These are phyloP conservation scores for Herpetotheres cachinnans DNA, from an alignment of 2,113 vertebrate genomes.

Conservation along the genomic window DNA sequence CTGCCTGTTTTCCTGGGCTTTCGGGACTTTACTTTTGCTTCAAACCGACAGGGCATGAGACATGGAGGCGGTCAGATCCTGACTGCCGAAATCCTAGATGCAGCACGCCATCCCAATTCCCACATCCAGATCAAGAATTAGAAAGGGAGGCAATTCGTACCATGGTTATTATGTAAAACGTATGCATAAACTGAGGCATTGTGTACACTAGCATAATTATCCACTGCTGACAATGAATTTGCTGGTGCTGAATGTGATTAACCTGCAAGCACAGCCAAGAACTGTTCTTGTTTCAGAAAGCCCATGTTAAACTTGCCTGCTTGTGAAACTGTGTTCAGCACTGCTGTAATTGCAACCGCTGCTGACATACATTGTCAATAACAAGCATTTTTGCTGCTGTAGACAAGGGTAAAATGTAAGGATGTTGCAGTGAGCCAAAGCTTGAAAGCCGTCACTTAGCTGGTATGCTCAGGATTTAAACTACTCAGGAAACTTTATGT, in stretches of 20 bases:
- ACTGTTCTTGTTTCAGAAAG: conserved; percentile 10
- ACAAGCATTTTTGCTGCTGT: neutral
- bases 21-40: neutral
- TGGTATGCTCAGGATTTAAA: neutral
- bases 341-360: neutral
- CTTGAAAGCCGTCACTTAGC: neutral
- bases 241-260: conserved; percentile 22
- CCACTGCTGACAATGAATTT: neutral
- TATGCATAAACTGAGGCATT: neutral
- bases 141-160: neutral
- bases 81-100: neutral
- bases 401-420: neutral
- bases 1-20: neutral
- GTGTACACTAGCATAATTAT: neutral
- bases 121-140: neutral
- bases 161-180: neutral
- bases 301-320: neutral
- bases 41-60: neutral
- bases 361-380: neutral
- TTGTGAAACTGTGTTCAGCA: neutral
- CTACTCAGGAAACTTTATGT: conserved; percentile 26
- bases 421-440: neutral
- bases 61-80: neutral
- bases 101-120: fast-evolving
- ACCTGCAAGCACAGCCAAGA: conserved; percentile 30